phyloP scores from a whole-genome alignment of 2,113 vertebrate genomes.

The Oplegnathus fasciatus region DNA sequence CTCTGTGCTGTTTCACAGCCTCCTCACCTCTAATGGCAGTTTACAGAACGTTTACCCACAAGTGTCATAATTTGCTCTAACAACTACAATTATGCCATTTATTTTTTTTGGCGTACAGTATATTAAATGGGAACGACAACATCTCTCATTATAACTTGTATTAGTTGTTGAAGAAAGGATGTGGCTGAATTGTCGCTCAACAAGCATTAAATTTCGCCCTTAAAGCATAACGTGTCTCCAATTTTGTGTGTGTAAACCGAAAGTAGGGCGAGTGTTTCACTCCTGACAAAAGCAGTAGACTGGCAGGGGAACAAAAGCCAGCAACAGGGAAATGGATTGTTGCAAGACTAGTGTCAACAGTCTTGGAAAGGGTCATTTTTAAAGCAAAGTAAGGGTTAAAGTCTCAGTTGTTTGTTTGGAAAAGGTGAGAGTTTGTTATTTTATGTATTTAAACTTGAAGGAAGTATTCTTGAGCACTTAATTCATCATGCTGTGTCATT shows the following conservation, averaged over 20 bases:
- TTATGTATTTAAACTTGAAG: constrained; percentile 13
- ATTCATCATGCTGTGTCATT: neutral
- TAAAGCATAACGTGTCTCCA: constrained; percentile 62
- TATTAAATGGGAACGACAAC: constrained; percentile 75
- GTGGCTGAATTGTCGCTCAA: constrained; percentile 69
- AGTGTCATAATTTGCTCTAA: constrained; percentile 83
- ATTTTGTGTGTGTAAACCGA: constrained; percentile 67
- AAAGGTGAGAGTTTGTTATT: neutral
- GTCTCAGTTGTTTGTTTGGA: constrained; percentile 1
- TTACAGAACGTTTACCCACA: constrained; percentile 80
- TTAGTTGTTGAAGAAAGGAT: constrained; percentile 69
- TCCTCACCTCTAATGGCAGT: constrained; percentile 78
- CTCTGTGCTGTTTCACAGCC: constrained; percentile 62
- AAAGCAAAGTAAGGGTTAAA: constrained; percentile 16
- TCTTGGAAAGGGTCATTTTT: constrained; percentile 63
- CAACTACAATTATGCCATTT: constrained; percentile 82
- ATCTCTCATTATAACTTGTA: constrained; percentile 64
- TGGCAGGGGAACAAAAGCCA: constrained; percentile 70
- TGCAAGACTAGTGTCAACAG: constrained; percentile 15
- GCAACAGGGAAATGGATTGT: constrained; percentile 44
- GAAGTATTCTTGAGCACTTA: neutral
- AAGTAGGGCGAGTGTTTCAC: constrained; percentile 56
- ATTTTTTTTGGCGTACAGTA: constrained; percentile 66
- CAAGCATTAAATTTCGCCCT: constrained; percentile 49
- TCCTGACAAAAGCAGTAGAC: constrained; percentile 63